Evolutionary conservation across 2,797 vertebrate species (phyloP).

Genomic region (Leuciscus waleckii): DNA sequence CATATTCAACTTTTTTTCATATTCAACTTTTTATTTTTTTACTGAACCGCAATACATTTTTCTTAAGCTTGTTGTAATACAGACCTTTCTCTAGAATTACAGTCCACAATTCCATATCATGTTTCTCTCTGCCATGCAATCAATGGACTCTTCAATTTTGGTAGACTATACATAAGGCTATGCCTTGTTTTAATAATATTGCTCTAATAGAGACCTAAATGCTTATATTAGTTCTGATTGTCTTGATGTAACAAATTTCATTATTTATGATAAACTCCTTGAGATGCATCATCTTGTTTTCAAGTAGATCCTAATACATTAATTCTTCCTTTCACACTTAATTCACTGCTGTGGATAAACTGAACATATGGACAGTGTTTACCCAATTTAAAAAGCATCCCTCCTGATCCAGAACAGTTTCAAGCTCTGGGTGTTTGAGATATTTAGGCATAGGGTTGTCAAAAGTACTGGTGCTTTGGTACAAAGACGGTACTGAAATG

Average conservation of each 20-base stretch:
- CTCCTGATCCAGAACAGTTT: neutral
- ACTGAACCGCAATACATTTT: neutral
- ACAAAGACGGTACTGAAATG: too few species aligned
- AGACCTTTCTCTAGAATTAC: neutral
- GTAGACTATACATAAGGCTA: neutral
- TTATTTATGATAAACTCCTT: too few species aligned
- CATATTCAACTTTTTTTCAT: too few species aligned
- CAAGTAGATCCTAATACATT: neutral
- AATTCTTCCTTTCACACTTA: constrained; percentile 45
- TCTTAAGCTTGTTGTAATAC: neutral
- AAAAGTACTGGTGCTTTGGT: too few species aligned
- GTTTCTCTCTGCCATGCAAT: neutral
- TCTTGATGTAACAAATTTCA: too few species aligned
- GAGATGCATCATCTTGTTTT: too few species aligned
- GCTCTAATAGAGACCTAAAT: constrained; percentile 22
- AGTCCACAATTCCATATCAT: neutral
- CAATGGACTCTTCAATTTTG: neutral
- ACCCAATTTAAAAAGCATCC: too few species aligned
- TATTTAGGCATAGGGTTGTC: neutral
- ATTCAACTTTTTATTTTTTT: too few species aligned
- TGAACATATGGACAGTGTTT: too few species aligned
- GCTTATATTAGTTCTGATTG: constrained; percentile 39
- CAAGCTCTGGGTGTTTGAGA: neutral
- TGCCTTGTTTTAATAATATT: constrained; percentile 27
- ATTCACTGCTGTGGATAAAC: constrained; percentile 17